Evolutionary conservation across 2,888 invertebrate species (phyloP).

Genomic region (Mongoloraphidia duomilia): DNA sequence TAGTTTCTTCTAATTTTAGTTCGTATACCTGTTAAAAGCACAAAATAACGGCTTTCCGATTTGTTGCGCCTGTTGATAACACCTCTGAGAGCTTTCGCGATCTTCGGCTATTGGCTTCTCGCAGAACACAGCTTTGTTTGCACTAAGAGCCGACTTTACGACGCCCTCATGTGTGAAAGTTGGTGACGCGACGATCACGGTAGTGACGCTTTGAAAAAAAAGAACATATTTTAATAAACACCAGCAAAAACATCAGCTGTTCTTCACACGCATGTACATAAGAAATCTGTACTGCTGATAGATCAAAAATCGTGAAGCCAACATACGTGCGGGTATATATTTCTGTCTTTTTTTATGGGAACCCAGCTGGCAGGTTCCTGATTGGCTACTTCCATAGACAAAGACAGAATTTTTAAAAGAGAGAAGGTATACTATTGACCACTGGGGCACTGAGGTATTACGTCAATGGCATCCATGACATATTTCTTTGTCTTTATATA

Average conservation of each 20-base stretch:
- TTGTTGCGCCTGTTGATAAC: constrained; percentile 41
- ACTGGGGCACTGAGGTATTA: too few species aligned
- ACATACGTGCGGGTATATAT: too few species aligned
- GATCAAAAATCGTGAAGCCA: too few species aligned
- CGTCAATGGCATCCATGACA: too few species aligned
- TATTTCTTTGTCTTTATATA: too few species aligned
- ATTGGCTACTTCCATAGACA: too few species aligned
- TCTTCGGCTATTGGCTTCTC: constrained; percentile 53
- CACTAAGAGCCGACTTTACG: constrained; percentile 35
- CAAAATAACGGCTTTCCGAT: constrained; percentile 40
- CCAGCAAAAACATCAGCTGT: neutral
- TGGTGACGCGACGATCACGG: constrained; percentile 41
- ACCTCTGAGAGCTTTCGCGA: constrained; percentile 35
- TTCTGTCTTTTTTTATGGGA: too few species aligned
- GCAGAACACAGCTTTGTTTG: constrained; percentile 49
- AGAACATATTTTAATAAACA: neutral
- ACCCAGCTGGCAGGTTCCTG: too few species aligned
- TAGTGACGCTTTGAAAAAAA: constrained; percentile 29
- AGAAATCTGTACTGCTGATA: too few species aligned
- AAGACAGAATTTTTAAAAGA: too few species aligned
- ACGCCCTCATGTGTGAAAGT: constrained; percentile 43
- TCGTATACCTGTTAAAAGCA: constrained; percentile 46
- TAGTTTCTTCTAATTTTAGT: constrained; percentile 21
- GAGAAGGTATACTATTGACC: too few species aligned
- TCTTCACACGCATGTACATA: too few species aligned